A percentile compares a stretch with the other conserved stretches of the same genome.
These are phyloP conservation scores for Cantharis flavilabris DNA, from an alignment of 2,888 invertebrate species.

Conservation along the genomic window DNA sequence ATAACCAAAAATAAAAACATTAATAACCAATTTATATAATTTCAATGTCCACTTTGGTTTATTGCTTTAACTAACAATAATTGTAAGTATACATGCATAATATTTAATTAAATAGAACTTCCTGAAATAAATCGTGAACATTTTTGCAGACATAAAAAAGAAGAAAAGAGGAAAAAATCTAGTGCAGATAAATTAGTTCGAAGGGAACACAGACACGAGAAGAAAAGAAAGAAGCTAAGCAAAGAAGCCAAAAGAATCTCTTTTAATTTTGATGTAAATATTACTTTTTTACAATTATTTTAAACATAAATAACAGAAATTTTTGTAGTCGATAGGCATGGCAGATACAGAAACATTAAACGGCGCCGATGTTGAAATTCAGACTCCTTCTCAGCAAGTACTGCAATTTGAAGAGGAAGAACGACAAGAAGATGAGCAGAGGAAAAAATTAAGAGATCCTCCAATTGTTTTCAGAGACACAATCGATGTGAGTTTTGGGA, in stretches of 20 bases:
- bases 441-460: constrained; percentile 74
- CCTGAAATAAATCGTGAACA: neutral
- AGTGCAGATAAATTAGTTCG: constrained; percentile 75
- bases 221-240: constrained; percentile 66
- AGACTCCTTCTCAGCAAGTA: constrained; percentile 59
- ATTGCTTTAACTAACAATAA: neutral
- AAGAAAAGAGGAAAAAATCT: constrained; percentile 66
- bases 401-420: constrained; percentile 66
- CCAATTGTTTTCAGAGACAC: constrained; percentile 76
- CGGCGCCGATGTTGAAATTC: constrained; percentile 54
- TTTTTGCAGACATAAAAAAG: constrained; percentile 40
- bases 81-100: constrained; percentile 15
- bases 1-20: neutral
- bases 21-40: neutral
- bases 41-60: neutral
- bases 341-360: constrained; percentile 51
- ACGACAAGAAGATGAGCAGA: constrained; percentile 69
- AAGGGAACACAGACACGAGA: constrained; percentile 74
- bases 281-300: neutral
- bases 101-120: neutral
- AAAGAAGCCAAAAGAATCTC: constrained; percentile 52
- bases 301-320: neutral
- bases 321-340: constrained; percentile 41
- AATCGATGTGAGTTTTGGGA: constrained; percentile 63
- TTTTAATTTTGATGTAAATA: constrained; percentile 45